A percentile compares a stretch with the other conserved stretches of the same genome.
phyloP scores from a whole-genome alignment of 2,797 vertebrate species.

The Podargus strigoides region DNA sequence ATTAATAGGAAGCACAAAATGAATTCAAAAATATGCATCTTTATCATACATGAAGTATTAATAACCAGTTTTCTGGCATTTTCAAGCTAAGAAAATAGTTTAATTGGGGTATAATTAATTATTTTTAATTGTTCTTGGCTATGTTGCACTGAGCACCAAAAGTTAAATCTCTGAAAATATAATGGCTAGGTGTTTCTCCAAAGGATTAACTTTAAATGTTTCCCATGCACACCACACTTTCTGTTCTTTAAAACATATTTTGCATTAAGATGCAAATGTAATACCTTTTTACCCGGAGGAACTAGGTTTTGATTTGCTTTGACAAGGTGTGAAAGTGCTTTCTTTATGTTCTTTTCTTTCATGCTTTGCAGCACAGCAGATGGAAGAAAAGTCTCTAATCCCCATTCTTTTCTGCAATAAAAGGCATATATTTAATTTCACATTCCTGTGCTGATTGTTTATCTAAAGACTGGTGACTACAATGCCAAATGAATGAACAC shows the following conservation, averaged over 20 bases:
- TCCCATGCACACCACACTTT: neutral
- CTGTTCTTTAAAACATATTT: slow-evolving; percentile 65
- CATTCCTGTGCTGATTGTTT: slow-evolving; percentile 55
- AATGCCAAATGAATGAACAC: slow-evolving; percentile 32
- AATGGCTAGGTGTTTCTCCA: slow-evolving; percentile 50
- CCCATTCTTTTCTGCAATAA: slow-evolving; percentile 95
- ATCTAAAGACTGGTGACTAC: slow-evolving; percentile 32
- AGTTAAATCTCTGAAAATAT: slow-evolving; percentile 49
- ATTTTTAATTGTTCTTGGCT: slow-evolving; percentile 52
- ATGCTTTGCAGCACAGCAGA: slow-evolving; percentile 97
- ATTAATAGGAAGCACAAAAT: neutral
- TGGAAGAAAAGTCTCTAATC: slow-evolving; percentile 94
- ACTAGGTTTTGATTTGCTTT: slow-evolving; percentile 99
- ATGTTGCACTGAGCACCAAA: neutral
- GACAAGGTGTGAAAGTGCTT: slow-evolving; percentile 97
- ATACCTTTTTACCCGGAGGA: slow-evolving; percentile 98
- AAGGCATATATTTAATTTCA: slow-evolving; percentile 69
- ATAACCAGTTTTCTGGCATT: neutral
- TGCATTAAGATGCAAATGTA: slow-evolving; percentile 74
- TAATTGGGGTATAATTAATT: slow-evolving; percentile 20
- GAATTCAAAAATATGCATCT: neutral
- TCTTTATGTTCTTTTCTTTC: slow-evolving; percentile 99
- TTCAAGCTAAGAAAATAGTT: slow-evolving; percentile 18
- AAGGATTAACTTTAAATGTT: slow-evolving; percentile 56
- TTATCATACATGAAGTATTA: neutral